Base-by-base conservation (phyloP, 1,140 invertebrate species). In the Drosophila elegans region DNA sequence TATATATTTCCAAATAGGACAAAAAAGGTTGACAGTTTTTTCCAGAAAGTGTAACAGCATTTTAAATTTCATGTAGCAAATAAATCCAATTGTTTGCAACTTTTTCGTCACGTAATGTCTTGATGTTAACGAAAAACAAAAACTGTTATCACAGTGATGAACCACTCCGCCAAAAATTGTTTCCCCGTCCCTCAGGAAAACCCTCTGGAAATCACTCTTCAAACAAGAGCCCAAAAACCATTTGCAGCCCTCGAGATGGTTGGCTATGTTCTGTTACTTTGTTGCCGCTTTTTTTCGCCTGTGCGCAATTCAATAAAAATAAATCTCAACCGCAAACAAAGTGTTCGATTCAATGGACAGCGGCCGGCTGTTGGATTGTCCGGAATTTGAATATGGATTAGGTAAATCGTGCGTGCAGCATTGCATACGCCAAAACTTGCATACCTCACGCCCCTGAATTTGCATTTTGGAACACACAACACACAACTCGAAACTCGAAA, bases 381-480 rank as follows among this genome's bases (percentile, higher is more conserved):
- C 32, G 66, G 72, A 83, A 88, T 89, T 88, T 83, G 83, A 88
- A 88, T 89, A 88, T 89, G 83, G 83, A 89, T 88, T 89, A 88
- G 76, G 69, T 62, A 83, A 89, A 89, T 89, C 73, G 83, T 76
- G 83, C 84, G 80, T 88, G 77, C 68, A 62, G 38, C 62, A 36
- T 49, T 57, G 44, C 78, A 61, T 49, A 51, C 49, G 57, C 44
- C 62, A 45, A 53, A 55, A 41, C 41, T 44, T 36, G 16, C 21
- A 13, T 34, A 44, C 80, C 80, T 80, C 81, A 85, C 80, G 66
- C 76, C 72, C 56, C 46, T 54, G 21, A 27, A 36, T 41, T 48
- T 29, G 53, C 48, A 34, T 32, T 45, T 48, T 7, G 29, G 5
- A 7, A 32, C 5, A 6, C 29, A 7, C 29, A 0, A 32, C 5